Percentiles rank a stretch among this genome's conserved stretches.
Conservation (phyloP, 2,113 vertebrate genomes). For the Equus przewalskii region DNA sequence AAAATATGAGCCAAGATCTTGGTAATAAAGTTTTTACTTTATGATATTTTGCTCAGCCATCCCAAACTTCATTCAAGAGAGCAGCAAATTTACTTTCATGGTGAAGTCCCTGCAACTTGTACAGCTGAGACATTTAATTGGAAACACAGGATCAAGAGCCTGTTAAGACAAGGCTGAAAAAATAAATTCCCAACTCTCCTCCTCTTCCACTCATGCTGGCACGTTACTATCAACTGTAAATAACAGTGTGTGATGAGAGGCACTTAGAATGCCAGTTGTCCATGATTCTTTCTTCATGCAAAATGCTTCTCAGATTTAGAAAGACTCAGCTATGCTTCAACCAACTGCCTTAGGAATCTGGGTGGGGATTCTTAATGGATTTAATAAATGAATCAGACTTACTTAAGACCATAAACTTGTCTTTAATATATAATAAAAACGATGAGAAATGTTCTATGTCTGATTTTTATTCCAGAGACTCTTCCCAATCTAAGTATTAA, state of each 20-base stretch:
- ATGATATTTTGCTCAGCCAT: not conserved
- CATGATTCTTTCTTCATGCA: slow-evolving; percentile 17
- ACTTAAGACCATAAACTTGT: not conserved
- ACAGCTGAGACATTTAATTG: not conserved
- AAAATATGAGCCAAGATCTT: not conserved
- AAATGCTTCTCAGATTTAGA: slow-evolving; percentile 39
- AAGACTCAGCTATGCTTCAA: not conserved
- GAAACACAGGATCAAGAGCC: not conserved
- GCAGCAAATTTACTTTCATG: not conserved
- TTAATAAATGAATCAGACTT: not conserved
- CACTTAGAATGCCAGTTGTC: not conserved
- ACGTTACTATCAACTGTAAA: slow-evolving; percentile 39
- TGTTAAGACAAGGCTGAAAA: not conserved
- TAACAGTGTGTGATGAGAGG: not conserved
- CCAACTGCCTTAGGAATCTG: not conserved
- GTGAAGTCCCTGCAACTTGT: not conserved
- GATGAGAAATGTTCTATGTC: not conserved
- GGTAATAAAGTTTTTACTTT: not conserved
- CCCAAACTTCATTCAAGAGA: not conserved
- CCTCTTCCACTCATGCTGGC: not conserved
- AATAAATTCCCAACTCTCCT: not conserved
- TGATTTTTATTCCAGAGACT: not conserved
- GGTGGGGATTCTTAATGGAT: not conserved
- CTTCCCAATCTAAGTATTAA: not conserved
- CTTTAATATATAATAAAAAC: slow-evolving; percentile 19